Percentiles rank a stretch among this genome's conserved stretches.
Conservation (phyloP, 2,113 vertebrate species). For the Eudyptes chrysolophus region DNA sequence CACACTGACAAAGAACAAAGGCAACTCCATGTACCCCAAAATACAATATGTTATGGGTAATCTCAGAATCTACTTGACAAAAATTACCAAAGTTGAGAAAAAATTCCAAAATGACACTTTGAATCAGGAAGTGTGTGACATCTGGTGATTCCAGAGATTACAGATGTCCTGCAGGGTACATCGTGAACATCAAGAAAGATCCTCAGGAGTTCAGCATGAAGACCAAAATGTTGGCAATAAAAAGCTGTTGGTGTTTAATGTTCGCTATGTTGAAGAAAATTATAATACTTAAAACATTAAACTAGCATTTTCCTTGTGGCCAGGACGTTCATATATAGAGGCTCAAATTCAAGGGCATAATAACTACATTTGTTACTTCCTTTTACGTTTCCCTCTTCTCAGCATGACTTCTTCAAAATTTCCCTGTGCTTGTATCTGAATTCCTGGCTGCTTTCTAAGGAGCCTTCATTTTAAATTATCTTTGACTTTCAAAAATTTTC, state of each 20-base stretch:
- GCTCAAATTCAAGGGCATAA: not conserved
- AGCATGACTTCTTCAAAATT: not conserved
- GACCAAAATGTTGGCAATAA: not conserved
- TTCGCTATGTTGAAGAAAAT: not conserved
- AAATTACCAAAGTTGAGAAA: not conserved
- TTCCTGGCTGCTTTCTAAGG: not conserved
- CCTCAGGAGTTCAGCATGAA: not conserved
- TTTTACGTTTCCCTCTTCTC: not conserved
- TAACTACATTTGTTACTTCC: not conserved
- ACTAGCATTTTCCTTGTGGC: not conserved
- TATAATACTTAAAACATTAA: not conserved
- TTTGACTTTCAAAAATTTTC: not conserved
- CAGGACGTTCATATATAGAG: not conserved
- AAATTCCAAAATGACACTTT: not conserved
- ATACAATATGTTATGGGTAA: not conserved
- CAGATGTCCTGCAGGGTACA: not conserved
- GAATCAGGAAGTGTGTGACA: not conserved
- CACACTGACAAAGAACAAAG: not conserved
- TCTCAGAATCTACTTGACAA: not conserved
- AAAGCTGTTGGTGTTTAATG: not conserved
- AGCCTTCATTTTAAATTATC: not conserved
- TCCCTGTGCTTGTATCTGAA: not conserved
- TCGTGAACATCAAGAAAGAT: not conserved
- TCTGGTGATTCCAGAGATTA: not conserved
- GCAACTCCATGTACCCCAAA: not conserved